Evolutionary conservation across 2,888 invertebrate genomes (phyloP).

Genomic region (Athalia rosae): DNA sequence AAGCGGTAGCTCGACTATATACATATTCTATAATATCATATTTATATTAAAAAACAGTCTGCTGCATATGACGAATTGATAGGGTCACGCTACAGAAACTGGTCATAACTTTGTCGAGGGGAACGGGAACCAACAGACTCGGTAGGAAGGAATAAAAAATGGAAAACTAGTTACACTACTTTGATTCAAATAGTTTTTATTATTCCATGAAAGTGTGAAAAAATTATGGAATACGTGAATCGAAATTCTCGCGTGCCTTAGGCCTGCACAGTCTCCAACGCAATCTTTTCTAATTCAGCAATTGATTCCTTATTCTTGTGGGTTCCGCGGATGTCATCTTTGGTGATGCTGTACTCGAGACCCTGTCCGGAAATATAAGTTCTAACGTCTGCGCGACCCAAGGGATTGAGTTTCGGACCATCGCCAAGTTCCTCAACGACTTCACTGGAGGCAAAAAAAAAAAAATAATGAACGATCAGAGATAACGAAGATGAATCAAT

Average conservation of each 20-base stretch:
- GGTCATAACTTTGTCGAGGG: too few relatives aligned
- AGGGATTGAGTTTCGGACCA: slow-evolving; percentile 73
- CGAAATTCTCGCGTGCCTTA: not conserved
- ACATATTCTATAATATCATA: too few relatives aligned
- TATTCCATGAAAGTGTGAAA: too few relatives aligned
- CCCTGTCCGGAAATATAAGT: slow-evolving; percentile 71
- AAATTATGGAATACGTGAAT: too few relatives aligned
- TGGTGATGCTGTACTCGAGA: slow-evolving; percentile 70
- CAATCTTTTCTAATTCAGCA: not conserved
- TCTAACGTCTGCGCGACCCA: slow-evolving; percentile 72
- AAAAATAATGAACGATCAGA: not conserved
- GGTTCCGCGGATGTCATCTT: slow-evolving; percentile 63
- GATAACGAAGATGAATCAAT: slow-evolving; percentile 11
- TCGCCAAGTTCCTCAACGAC: slow-evolving; percentile 74
- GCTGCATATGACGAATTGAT: too few relatives aligned
- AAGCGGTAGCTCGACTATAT: too few relatives aligned
- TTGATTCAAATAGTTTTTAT: too few relatives aligned
- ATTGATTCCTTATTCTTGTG: not conserved
- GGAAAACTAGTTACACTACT: too few relatives aligned
- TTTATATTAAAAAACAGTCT: too few relatives aligned
- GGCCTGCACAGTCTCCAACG: not conserved
- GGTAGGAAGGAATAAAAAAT: too few relatives aligned
- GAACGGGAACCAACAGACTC: too few relatives aligned
- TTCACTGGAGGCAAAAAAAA: slow-evolving; percentile 68
- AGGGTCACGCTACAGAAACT: too few relatives aligned